These are phyloP conservation scores for Pandion haliaetus DNA, from an alignment of 2,113 vertebrate species.

Conservation along the genomic window DNA sequence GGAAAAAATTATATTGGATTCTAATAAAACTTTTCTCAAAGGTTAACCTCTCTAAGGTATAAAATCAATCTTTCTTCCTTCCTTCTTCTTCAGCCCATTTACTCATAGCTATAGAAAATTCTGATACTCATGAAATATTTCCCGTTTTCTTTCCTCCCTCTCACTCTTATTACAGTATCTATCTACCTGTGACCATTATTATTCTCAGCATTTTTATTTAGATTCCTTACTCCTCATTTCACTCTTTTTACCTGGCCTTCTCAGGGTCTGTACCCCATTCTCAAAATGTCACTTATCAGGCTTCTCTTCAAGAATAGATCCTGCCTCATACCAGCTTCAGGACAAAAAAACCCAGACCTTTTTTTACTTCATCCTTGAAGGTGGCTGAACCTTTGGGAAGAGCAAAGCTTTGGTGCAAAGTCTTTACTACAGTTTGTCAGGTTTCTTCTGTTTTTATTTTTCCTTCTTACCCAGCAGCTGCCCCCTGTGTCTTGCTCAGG, in stretches of 20 bases:
- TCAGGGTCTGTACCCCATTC: neutral
- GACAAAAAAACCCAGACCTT: neutral
- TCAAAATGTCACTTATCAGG: neutral
- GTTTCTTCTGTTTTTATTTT: neutral
- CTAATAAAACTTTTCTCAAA: slow-evolving; percentile 49
- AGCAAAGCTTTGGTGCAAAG: neutral
- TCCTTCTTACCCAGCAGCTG: neutral
- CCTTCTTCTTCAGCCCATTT: neutral
- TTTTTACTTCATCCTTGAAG: neutral
- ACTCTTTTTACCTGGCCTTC: neutral
- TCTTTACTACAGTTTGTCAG: neutral
- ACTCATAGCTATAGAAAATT: neutral
- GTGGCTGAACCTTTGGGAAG: neutral
- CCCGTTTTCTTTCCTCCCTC: neutral
- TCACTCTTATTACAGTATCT: neutral
- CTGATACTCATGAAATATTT: neutral
- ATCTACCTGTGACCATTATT: neutral
- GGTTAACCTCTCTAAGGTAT: neutral
- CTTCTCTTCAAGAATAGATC: neutral
- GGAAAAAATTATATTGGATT: slow-evolving; percentile 21
- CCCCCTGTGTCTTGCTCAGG: neutral
- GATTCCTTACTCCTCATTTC: neutral
- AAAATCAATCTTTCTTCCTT: slow-evolving; percentile 22
- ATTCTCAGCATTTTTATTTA: neutral
- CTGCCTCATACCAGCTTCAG: neutral